Conservation (phyloP, 2,113 vertebrate species). For the Mixornis gularis region DNA sequence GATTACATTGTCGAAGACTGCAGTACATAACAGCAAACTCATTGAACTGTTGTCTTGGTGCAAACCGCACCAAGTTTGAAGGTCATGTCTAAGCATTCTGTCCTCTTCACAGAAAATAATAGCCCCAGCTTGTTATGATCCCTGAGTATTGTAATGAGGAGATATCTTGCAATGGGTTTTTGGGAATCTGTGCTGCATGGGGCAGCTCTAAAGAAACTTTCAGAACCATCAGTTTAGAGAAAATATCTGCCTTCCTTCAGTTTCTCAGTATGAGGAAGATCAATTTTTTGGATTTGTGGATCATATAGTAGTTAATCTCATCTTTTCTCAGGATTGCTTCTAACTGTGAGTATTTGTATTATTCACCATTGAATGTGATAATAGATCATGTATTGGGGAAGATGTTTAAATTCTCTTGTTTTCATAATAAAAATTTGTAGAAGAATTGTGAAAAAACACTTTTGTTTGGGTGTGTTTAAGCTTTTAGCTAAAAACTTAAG, state of each 20-base stretch:
- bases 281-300: background rate
- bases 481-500: background rate
- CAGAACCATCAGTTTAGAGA: background rate
- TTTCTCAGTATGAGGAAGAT: background rate
- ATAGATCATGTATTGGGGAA: background rate
- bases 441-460: background rate
- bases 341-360: background rate
- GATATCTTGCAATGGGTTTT: background rate
- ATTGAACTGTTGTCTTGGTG: background rate
- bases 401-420: background rate
- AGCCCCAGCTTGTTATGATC: background rate
- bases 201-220: background rate
- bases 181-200: background rate
- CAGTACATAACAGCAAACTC: background rate
- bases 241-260: background rate
- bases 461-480: background rate
- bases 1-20: background rate
- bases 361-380: background rate
- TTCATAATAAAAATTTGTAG: background rate
- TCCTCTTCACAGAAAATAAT: background rate
- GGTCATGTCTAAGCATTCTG: background rate
- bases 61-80: background rate
- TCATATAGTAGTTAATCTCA: background rate
- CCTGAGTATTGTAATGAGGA: background rate
- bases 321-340: background rate